phyloP scores from a whole-genome alignment of 2,888 invertebrate species.

The Limnephilus rhombicus region DNA sequence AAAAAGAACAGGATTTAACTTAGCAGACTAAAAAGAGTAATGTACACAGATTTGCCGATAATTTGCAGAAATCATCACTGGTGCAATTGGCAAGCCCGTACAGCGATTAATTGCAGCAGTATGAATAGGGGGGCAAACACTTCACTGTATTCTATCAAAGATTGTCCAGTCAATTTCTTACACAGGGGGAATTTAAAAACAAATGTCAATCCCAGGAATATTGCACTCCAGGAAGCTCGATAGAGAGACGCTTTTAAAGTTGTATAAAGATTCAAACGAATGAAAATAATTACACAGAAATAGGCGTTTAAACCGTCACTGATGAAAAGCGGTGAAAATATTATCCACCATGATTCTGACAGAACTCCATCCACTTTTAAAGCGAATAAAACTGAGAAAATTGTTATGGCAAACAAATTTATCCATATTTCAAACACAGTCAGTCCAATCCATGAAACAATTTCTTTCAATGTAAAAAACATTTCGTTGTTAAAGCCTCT shows the following conservation, averaged over 20 bases:
- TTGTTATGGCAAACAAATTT: constrained; percentile 88
- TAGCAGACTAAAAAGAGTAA: background rate
- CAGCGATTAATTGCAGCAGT: constrained; percentile 91
- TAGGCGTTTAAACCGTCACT: constrained; percentile 96
- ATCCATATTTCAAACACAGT: constrained; percentile 97
- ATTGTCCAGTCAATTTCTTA: constrained; percentile 89
- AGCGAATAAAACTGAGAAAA: constrained; percentile 91
- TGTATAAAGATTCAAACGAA: constrained; percentile 91
- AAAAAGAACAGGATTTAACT: background rate
- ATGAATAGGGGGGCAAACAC: constrained; percentile 95
- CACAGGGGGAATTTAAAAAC: constrained; percentile 95
- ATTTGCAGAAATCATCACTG: constrained; percentile 69
- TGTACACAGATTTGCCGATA: background rate
- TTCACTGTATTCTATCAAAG: constrained; percentile 92
- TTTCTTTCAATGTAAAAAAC: constrained; percentile 93
- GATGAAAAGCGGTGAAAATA: constrained; percentile 94
- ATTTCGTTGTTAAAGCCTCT: constrained; percentile 72
- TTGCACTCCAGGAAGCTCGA: constrained; percentile 89
- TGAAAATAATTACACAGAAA: constrained; percentile 96
- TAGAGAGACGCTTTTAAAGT: constrained; percentile 88
- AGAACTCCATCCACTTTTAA: constrained; percentile 85
- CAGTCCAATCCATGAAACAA: constrained; percentile 95
- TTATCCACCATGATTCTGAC: constrained; percentile 89
- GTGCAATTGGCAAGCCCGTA: constrained; percentile 94
- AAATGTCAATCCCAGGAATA: constrained; percentile 89